phyloP scores from a whole-genome alignment of 2,113 vertebrate genomes.

The Nesoenas mayeri region DNA sequence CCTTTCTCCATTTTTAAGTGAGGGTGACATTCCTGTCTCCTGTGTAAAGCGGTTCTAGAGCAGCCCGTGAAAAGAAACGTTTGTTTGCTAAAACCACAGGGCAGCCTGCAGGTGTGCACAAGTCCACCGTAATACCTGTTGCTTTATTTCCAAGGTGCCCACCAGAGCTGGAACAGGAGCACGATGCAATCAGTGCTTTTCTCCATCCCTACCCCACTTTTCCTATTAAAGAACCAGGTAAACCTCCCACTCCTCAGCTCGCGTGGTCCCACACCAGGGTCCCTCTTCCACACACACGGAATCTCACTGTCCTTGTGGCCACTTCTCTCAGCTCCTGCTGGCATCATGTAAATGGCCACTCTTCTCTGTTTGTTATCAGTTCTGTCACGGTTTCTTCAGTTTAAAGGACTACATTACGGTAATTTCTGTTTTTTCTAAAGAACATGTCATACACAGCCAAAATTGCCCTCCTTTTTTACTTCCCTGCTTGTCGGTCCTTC shows the following conservation, averaged over 20 bases:
- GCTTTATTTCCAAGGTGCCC: background rate
- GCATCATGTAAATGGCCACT: background rate
- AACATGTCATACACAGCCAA: background rate
- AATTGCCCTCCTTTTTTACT: background rate
- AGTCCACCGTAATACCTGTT: background rate
- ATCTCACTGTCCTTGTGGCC: fast-evolving
- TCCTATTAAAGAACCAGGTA: background rate
- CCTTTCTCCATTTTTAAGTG: background rate
- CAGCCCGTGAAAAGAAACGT: background rate
- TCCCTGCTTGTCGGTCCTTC: background rate
- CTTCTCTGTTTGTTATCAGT: background rate
- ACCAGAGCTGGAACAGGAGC: background rate
- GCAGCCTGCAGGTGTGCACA: background rate
- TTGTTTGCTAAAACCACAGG: background rate
- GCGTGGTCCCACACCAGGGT: background rate
- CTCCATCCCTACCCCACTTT: background rate
- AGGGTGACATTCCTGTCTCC: background rate
- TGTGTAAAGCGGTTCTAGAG: background rate
- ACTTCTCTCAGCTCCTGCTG: background rate
- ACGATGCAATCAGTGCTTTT: background rate
- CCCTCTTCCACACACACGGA: fast-evolving
- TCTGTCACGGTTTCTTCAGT: background rate
- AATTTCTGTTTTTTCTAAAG: background rate
- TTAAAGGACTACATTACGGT: background rate
- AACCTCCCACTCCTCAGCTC: background rate